Evolutionary conservation across 2,113 vertebrate genomes (phyloP).

Genomic region (Rhinoptilus africanus): DNA sequence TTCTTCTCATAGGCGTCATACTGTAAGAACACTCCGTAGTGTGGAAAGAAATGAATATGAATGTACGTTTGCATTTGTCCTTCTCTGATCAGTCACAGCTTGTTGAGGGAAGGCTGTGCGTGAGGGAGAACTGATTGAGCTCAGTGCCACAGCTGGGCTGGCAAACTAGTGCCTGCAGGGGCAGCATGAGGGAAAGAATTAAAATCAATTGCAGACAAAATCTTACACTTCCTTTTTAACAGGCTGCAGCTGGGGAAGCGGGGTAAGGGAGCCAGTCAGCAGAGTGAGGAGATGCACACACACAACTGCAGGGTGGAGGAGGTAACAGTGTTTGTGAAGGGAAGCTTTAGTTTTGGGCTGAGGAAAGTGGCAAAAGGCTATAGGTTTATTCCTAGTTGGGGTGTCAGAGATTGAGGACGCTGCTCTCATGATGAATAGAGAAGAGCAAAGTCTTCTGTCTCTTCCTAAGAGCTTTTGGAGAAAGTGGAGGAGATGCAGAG

Average conservation of each 20-base stretch:
- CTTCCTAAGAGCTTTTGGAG: neutral
- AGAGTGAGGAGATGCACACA: neutral
- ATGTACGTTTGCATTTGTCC: neutral
- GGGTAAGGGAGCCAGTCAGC: neutral
- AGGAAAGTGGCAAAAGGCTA: neutral
- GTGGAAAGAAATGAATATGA: neutral
- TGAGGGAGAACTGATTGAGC: neutral
- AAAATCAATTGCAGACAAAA: constrained; percentile 40
- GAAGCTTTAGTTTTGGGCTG: neutral
- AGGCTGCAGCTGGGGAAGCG: neutral
- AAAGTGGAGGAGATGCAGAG: neutral
- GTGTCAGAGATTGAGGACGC: rapidly evolving
- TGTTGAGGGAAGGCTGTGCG: neutral
- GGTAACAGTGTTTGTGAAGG: neutral
- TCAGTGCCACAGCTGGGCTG: neutral
- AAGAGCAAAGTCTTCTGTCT: neutral
- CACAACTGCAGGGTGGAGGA: neutral
- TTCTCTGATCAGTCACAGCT: neutral
- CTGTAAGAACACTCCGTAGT: constrained; percentile 21
- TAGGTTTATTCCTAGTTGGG: neutral
- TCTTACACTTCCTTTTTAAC: constrained; percentile 13
- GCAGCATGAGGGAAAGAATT: constrained; percentile 23
- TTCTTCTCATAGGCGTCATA: constrained; percentile 57
- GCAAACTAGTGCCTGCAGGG: constrained; percentile 27
- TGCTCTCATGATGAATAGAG: neutral